Evolutionary conservation across 1,140 invertebrate genomes (phyloP).

Genomic region (Drosophila guanche): DNA sequence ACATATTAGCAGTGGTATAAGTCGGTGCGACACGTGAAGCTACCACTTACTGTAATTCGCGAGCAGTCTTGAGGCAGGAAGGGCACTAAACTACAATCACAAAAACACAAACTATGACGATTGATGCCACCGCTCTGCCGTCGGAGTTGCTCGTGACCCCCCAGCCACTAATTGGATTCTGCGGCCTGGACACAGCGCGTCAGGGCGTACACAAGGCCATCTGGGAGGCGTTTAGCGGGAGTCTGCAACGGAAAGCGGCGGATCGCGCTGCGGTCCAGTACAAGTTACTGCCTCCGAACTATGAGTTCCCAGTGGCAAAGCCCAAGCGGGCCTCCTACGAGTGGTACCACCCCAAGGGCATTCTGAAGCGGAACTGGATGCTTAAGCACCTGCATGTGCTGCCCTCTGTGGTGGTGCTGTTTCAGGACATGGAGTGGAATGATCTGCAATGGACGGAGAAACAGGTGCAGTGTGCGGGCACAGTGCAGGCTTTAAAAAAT

Average conservation of each 20-base stretch:
- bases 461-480: slow-evolving; percentile 95
- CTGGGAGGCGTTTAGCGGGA: slow-evolving; percentile 95
- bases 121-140: slow-evolving; percentile 88
- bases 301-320: slow-evolving; percentile 95
- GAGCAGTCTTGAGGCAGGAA: too few relatives aligned
- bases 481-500: slow-evolving; percentile 92
- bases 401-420: slow-evolving; percentile 96
- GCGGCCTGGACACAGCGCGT: slow-evolving; percentile 92
- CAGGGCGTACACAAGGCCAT: slow-evolving; percentile 95
- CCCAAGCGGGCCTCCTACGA: slow-evolving; percentile 96
- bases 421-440: slow-evolving; percentile 99
- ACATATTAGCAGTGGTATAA: slow-evolving; percentile 1
- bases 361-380: slow-evolving; percentile 98
- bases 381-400: slow-evolving; percentile 95
- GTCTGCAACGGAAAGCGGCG: slow-evolving; percentile 80
- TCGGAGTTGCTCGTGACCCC: slow-evolving; percentile 91
- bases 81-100: slow-evolving; percentile 2
- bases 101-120: slow-evolving; percentile 60
- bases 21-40: slow-evolving; percentile 13
- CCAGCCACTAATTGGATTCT: slow-evolving; percentile 92
- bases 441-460: slow-evolving; percentile 96
- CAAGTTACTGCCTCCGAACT: slow-evolving; percentile 89
- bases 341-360: slow-evolving; percentile 98
- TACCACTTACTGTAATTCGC: background rate
- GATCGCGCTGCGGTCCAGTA: slow-evolving; percentile 91